Evolutionary conservation across 2,113 vertebrate species (phyloP), one percentile per base, ranked within the genome.

Genomic region (Excalfactoria chinensis): DNA sequence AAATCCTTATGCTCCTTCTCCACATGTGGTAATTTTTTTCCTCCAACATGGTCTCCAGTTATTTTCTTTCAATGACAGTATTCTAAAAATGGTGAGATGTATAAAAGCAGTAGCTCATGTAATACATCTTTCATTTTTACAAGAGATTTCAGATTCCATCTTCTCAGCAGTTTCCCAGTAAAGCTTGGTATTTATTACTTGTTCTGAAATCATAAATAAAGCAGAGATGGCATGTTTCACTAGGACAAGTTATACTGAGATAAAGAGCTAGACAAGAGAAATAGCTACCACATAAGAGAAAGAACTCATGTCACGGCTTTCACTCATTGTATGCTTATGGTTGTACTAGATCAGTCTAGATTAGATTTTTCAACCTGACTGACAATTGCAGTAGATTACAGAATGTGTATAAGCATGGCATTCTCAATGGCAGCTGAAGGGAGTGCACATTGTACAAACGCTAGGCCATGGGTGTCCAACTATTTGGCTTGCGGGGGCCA

Each of bases 131-230:
- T 3, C 49, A 37, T 86, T 84, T 90, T 60, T 71, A 51, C 11
- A 60, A 14, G 15, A 88, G 43, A 89, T 84, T 89, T 93, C 62
- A 78, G 19, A 64, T 81, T 89, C 48, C 22, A 63, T 63, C 51
- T 74, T 81, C 86, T 84, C 48, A 81, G 34, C n/a, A 67, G 28
- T n/a, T 88, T 90, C 51, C 22, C 5, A 34, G 58, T 75, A 84
- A 86, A 35, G 14, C 78, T 72, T 87, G 70, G 67, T 35, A 58
- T 75, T 87, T 84, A 44, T 74, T 17, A 58, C 26, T 86, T 68
- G 22, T 51, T 93, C 26, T 75, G 63, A 87, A 89, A 93, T 43
- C 25, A 76, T 41, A 43, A 25, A n/a, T 55, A 46, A 91, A 93
- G 66, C 34, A 88, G 25, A 67, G 63, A 75, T 76, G 12, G 16